A percentile compares a stretch with the other conserved stretches of the same genome.
Evolutionary conservation across 2,797 vertebrate species (phyloP).

Genomic region (Notoglanidium macrostoma): DNA sequence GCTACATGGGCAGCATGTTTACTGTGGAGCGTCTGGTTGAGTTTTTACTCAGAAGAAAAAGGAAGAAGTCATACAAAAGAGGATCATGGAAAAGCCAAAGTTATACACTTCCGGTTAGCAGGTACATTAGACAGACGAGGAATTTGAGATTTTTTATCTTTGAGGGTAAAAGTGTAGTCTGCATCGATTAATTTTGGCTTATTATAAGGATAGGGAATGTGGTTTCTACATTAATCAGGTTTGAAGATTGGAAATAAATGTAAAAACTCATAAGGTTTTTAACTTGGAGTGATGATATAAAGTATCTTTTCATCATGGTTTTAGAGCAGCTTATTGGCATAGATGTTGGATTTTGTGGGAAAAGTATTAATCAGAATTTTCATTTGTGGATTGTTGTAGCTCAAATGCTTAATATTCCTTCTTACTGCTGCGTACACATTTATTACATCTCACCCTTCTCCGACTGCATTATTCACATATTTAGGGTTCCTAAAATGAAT

Average conservation of each 20-base stretch:
- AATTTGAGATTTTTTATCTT: background rate
- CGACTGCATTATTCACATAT: background rate
- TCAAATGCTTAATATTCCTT: background rate
- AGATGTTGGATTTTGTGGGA: background rate
- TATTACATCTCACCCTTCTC: background rate
- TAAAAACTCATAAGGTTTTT: background rate
- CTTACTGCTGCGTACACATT: background rate
- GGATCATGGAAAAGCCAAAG: slow-evolving; percentile 71
- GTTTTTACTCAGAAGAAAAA: slow-evolving; percentile 66
- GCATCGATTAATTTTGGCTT: background rate
- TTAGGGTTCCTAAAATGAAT: background rate
- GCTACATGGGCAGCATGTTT: slow-evolving; percentile 62
- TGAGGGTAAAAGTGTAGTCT: background rate
- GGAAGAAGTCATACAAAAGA: slow-evolving; percentile 64
- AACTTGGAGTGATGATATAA: background rate
- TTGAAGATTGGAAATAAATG: background rate
- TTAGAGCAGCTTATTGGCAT: background rate
- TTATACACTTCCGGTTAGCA: slow-evolving; percentile 69
- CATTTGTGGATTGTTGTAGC: background rate
- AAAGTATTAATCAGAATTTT: background rate
- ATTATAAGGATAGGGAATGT: background rate
- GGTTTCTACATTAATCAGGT: background rate
- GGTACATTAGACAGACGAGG: slow-evolving; percentile 60
- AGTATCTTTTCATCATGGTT: background rate
- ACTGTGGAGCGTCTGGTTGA: slow-evolving; percentile 65